Evolutionary conservation across 2,888 invertebrate species (phyloP).

Genomic region (Erebia aethiops): DNA sequence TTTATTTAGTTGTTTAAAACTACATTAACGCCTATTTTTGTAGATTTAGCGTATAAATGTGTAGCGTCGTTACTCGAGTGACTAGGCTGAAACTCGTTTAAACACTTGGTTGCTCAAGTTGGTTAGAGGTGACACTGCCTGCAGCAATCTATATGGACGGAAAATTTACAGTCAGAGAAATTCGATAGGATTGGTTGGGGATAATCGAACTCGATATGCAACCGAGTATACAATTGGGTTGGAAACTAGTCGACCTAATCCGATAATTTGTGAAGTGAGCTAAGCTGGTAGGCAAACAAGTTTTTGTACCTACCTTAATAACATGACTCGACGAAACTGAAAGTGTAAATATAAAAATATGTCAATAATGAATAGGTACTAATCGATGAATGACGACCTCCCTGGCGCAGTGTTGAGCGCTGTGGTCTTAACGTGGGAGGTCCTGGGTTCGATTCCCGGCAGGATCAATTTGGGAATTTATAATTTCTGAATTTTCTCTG

Average conservation of each 20-base stretch:
- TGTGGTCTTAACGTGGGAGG: too few relatives aligned
- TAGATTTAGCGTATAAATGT: too few relatives aligned
- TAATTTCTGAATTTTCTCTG: too few relatives aligned
- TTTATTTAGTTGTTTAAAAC: too few relatives aligned
- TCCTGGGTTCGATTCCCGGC: too few relatives aligned
- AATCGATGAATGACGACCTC: neutral
- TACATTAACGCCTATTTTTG: too few relatives aligned
- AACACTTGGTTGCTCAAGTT: neutral
- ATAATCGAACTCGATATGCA: constrained; percentile 1
- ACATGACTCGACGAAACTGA: neutral
- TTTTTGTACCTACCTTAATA: neutral
- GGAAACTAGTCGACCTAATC: constrained; percentile 1
- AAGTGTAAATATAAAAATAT: neutral
- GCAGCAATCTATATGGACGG: neutral
- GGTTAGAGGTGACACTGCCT: neutral
- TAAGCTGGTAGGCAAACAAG: neutral
- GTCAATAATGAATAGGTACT: neutral
- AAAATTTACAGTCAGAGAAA: constrained; percentile 6
- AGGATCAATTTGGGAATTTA: too few relatives aligned
- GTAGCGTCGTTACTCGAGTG: too few relatives aligned
- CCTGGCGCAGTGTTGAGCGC: too few relatives aligned
- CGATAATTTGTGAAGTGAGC: neutral
- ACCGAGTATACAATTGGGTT: constrained; percentile 1
- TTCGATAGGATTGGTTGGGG: neutral
- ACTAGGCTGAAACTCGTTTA: neutral